phyloP scores from a whole-genome alignment of 2,797 vertebrate species.

The Cynopterus sphinx region DNA sequence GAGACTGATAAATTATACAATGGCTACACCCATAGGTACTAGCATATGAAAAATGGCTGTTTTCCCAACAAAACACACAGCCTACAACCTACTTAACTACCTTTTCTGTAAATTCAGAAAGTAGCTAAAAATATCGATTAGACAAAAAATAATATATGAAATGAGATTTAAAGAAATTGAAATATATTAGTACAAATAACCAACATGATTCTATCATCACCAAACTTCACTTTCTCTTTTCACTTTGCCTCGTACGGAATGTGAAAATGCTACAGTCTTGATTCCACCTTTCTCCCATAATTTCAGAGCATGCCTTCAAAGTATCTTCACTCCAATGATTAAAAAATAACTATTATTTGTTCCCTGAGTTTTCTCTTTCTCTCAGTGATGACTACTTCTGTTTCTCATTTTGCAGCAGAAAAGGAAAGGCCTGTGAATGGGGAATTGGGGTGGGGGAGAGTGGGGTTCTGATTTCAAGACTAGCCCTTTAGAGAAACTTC shows the following conservation, averaged over 20 bases:
- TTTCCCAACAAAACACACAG: not conserved
- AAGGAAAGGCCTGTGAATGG: not conserved
- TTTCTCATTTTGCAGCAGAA: conserved; percentile 14
- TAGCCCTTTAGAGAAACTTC: not conserved
- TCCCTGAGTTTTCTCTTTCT: not conserved
- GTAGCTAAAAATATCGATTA: not conserved
- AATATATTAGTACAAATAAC: not conserved
- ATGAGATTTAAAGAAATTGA: not conserved
- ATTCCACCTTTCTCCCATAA: not conserved
- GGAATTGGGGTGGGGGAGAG: not conserved
- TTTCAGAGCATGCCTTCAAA: not conserved
- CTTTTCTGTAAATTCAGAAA: not conserved
- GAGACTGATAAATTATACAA: not conserved
- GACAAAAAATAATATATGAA: not conserved
- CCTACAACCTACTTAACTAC: not conserved
- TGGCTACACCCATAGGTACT: not conserved
- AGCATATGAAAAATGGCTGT: not conserved
- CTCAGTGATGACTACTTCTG: not conserved
- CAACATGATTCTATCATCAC: not conserved
- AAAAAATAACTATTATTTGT: conserved; percentile 25
- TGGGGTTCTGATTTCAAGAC: conserved; percentile 50
- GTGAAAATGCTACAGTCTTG: not conserved
- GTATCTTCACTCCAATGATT: not conserved
- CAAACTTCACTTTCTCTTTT: not conserved
- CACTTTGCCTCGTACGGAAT: fast-evolving